phyloP scores from a whole-genome alignment of 2,888 invertebrate genomes.

The Dinocampus coccinellae region DNA sequence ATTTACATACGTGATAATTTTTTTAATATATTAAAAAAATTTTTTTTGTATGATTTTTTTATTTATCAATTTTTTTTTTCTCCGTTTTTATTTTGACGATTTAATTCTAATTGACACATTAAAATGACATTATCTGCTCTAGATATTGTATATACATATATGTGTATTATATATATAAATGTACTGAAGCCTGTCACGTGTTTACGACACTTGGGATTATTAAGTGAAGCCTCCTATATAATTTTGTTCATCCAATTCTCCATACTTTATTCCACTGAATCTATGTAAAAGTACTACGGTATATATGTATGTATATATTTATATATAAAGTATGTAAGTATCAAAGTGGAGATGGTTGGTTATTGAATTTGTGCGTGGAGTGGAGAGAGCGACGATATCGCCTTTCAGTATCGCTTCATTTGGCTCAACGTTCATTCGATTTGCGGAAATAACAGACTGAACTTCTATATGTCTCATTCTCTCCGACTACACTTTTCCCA shows the following conservation, averaged over 20 bases:
- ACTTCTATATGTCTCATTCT: conserved; percentile 26
- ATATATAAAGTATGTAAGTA: conserved; percentile 18
- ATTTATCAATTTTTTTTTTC: too few species aligned
- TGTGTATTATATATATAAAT: not conserved
- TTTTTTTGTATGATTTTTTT: too few species aligned
- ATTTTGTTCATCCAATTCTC: not conserved
- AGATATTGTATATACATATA: not conserved
- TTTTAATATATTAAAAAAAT: too few species aligned
- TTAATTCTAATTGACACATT: too few species aligned
- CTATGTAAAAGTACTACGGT: not conserved
- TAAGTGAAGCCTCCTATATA: not conserved
- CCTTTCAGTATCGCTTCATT: conserved; percentile 61
- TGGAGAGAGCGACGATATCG: conserved; percentile 56
- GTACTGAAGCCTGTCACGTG: conserved; percentile 16
- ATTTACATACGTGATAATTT: too few species aligned
- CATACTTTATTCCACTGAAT: not conserved
- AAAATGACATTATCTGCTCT: too few species aligned
- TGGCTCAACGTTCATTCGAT: conserved; percentile 59
- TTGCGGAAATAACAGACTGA: conserved; percentile 57
- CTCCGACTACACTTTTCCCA: not conserved
- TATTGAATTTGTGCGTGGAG: conserved; percentile 59
- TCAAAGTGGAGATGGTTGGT: conserved; percentile 43
- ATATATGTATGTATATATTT: not conserved
- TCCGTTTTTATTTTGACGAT: too few species aligned
- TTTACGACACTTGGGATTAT: conserved; percentile 9